Evolutionary conservation across 2,888 invertebrate species (phyloP).

Genomic region (Pyrrhosoma nymphula): DNA sequence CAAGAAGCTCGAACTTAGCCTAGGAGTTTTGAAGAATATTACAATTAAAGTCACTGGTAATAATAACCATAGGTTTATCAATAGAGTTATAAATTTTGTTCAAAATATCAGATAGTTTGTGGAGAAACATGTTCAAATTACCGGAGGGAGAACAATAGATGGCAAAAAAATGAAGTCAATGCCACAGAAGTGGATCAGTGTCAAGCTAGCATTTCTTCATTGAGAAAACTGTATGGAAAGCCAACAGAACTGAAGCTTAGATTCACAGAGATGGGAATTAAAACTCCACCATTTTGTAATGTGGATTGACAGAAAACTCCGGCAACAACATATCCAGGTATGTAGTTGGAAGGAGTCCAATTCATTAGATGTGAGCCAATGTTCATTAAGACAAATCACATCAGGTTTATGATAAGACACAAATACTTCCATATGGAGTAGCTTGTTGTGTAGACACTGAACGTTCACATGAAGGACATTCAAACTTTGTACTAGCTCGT

Average conservation of each 20-base stretch:
- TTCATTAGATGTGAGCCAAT: not conserved
- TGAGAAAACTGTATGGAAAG: not conserved
- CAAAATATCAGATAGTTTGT: not conserved
- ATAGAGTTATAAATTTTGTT: not conserved
- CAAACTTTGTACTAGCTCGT: not conserved
- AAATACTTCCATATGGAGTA: not conserved
- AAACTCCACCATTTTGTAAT: slow-evolving; percentile 15
- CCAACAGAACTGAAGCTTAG: not conserved
- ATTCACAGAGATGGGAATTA: slow-evolving; percentile 65
- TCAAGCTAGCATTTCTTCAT: not conserved
- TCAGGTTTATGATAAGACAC: not conserved
- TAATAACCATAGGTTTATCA: not conserved
- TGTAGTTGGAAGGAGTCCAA: not conserved
- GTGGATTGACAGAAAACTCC: slow-evolving; percentile 33
- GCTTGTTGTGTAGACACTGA: slow-evolving; percentile 64
- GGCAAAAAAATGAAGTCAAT: not conserved
- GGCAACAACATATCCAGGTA: slow-evolving; percentile 53
- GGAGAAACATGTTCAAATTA: not conserved
- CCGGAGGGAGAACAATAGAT: not conserved
- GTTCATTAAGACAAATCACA: slow-evolving; percentile 2
- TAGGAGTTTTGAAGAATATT: not conserved
- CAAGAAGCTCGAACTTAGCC: not conserved
- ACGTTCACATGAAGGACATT: not conserved
- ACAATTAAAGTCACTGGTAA: slow-evolving; percentile 9
- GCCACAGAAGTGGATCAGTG: not conserved